Conservation (phyloP, 1,140 invertebrate species). For the Pseudomyrmex flavicornis region DNA sequence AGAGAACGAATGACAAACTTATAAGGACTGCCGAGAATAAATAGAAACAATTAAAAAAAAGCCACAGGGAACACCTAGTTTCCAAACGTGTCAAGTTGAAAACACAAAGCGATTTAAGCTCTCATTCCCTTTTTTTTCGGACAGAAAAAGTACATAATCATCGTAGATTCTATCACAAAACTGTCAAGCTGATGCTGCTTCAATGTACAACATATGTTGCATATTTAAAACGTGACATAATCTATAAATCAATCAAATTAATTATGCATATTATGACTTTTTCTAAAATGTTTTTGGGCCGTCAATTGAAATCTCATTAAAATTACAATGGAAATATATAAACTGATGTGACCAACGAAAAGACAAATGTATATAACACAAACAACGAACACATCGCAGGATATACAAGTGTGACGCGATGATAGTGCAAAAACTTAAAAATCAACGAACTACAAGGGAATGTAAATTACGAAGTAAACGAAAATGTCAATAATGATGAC, state of each 20-base stretch:
- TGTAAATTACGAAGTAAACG: constrained; percentile 19
- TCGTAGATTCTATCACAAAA: neutral
- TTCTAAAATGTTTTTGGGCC: constrained; percentile 2
- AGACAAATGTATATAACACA: constrained; percentile 67
- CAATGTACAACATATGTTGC: neutral
- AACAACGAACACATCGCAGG: constrained; percentile 72
- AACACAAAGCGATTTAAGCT: constrained; percentile 10
- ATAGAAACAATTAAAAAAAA: constrained; percentile 66
- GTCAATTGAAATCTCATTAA: constrained; percentile 40
- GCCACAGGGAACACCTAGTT: constrained; percentile 26
- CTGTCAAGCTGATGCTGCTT: constrained; percentile 1
- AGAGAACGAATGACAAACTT: constrained; percentile 53
- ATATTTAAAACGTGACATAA: neutral
- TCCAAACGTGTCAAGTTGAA: constrained; percentile 35
- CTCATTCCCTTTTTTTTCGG: neutral
- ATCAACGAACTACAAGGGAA: constrained; percentile 49
- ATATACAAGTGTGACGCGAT: constrained; percentile 64
- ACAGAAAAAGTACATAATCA: constrained; percentile 6
- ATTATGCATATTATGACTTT: constrained; percentile 16
- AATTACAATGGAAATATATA: constrained; percentile 39
- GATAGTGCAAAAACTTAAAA: constrained; percentile 60
- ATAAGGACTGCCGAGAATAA: constrained; percentile 68
- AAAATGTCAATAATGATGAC: constrained; percentile 41
- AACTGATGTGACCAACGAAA: constrained; percentile 41
- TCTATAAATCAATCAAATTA: neutral